These are phyloP conservation scores for Falco punctatus DNA, from an alignment of 2,113 vertebrate species.

Conservation along the genomic window DNA sequence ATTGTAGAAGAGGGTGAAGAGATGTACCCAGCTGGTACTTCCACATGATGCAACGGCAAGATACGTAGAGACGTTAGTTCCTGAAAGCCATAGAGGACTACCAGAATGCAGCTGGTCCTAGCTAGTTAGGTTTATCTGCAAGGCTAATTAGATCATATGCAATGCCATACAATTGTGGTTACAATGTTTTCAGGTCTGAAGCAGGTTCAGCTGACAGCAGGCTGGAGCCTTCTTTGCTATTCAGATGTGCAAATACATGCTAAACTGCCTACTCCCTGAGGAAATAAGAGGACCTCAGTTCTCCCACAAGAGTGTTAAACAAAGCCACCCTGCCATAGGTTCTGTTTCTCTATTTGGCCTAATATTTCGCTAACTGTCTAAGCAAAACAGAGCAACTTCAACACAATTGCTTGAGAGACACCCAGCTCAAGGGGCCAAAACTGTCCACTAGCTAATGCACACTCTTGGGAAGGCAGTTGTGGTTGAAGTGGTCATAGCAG, in stretches of 20 bases:
- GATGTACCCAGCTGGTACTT: neutral
- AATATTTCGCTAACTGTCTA: neutral
- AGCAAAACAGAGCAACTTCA: neutral
- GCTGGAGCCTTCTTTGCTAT: neutral
- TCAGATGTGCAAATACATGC: neutral
- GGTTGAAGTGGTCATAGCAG: neutral
- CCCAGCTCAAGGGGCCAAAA: neutral
- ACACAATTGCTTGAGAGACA: rapidly evolving
- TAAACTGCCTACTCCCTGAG: neutral
- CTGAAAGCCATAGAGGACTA: neutral
- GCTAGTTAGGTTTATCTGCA: neutral
- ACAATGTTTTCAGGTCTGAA: neutral
- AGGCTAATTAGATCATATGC: neutral
- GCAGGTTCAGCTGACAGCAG: neutral
- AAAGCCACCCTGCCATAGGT: neutral
- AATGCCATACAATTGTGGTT: neutral
- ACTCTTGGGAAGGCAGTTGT: neutral
- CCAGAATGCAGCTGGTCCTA: neutral
- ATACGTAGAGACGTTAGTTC: neutral
- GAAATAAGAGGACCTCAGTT: neutral
- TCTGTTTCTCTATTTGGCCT: neutral
- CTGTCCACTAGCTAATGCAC: rapidly evolving
- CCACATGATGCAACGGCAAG: neutral
- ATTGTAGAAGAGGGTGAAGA: neutral
- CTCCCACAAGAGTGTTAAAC: neutral